Evolutionary conservation across 1,140 invertebrate species (phyloP), one percentile per base, ranked within the genome.

Genomic region (Drosophila novamexicana): DNA sequence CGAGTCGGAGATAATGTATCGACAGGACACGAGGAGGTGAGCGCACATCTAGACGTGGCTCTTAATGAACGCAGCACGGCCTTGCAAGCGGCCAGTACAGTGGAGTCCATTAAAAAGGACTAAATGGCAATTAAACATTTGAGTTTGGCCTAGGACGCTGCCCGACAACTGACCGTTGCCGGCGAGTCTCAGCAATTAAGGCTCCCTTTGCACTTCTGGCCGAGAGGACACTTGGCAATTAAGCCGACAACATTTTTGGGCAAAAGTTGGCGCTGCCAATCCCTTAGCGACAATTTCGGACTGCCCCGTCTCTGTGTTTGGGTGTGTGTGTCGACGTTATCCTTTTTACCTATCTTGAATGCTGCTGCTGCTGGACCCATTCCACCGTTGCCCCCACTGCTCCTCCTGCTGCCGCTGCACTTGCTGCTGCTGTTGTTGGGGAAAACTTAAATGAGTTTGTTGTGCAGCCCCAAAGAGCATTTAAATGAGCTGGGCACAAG

Each of bases 101-200:
- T 83, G 37, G 77, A 89, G 80, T 86, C 80, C 84, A 89, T 89
- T 89, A 89, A 89, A 89, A 89, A 89, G 84, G 84, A 89, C 84
- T 89, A 89, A 89, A 89, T 89, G 84, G 84, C 84, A 89, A 89
- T 89, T 89, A 89, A 89, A 88, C 84, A 89, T 89, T 80, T 66
- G 75, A 75, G 82, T 54, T 74, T 74, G 73, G 74, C 42, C 67
- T 59, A 47, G 40, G 36, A 57, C 10, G 57, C 57, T 68, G 66
- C 22, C 37, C 18, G 42, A 57, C 40, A 45, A 61, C 66, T 71
- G 67, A 70, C 72, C 72, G 32, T 63, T 32, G 54, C 45, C 40
- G 42, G 59, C 16, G 56, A 52, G 42, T n/a, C 16, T 47, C 50
- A 56, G 76, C 83, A 86, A 86, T 86, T 86, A 86, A 88, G 83